Evolutionary conservation across 2,888 invertebrate genomes (phyloP).

Genomic region (Aleiodes alternator): DNA sequence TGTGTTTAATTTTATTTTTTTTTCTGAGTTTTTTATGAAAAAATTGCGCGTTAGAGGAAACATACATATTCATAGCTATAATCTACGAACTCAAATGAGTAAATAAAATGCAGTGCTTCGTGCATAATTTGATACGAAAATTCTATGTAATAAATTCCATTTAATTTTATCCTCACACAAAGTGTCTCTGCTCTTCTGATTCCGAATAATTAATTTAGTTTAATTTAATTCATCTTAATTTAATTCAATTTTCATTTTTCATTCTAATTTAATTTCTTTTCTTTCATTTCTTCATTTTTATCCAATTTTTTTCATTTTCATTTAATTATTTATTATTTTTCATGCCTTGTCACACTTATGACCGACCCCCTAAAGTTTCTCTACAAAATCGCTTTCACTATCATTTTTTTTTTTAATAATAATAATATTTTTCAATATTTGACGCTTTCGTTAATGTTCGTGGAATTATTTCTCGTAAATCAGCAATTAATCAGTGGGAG

Average conservation of each 20-base stretch:
- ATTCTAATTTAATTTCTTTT: not conserved
- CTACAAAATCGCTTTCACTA: conserved; percentile 55
- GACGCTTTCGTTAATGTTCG: not conserved
- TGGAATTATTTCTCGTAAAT: not conserved
- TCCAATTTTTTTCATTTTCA: conserved; percentile 59
- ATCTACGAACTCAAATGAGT: not conserved
- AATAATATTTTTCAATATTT: not conserved
- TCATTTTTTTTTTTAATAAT: conserved; percentile 42
- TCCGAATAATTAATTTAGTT: not conserved
- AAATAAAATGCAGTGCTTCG: conserved; percentile 33
- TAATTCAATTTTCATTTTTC: too few species aligned
- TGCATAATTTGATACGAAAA: conserved; percentile 34
- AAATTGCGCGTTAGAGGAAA: conserved; percentile 70
- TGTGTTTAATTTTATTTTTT: conserved; percentile 58
- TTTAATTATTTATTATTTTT: conserved; percentile 43
- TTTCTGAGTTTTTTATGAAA: conserved; percentile 56
- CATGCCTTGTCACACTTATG: conserved; percentile 75
- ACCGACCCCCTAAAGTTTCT: conserved; percentile 69
- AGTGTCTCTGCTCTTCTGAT: not conserved
- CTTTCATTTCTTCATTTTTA: too few species aligned
- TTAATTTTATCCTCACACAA: conserved; percentile 59
- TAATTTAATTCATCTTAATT: too few species aligned
- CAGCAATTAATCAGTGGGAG: not conserved
- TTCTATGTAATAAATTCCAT: conserved; percentile 60
- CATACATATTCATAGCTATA: conserved; percentile 71